Conservation (phyloP, 1,140 invertebrate species). For the Lethocerus indicus region DNA sequence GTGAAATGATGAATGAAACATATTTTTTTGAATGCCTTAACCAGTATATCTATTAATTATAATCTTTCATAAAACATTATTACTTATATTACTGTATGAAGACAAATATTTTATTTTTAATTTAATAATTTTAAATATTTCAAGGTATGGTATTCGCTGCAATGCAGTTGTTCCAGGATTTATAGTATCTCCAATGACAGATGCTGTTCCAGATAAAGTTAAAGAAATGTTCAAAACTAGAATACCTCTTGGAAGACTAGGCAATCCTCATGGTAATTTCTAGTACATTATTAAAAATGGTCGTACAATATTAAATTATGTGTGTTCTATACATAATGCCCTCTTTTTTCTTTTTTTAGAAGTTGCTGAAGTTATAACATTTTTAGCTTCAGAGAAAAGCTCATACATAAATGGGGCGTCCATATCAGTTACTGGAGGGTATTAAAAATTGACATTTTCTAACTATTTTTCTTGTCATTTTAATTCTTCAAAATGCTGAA, state of each 20-base stretch:
- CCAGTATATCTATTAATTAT: too few species aligned
- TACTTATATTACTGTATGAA: too few species aligned
- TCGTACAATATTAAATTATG: background rate
- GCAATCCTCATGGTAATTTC: constrained; percentile 46
- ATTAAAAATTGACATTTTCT: constrained; percentile 16
- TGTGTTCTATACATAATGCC: background rate
- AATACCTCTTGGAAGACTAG: constrained; percentile 53
- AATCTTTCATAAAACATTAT: too few species aligned
- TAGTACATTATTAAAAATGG: background rate
- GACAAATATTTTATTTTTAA: too few species aligned
- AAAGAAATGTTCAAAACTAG: constrained; percentile 38
- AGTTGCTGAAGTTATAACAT: constrained; percentile 69
- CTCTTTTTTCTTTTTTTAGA: constrained; percentile 34
- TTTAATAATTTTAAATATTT: constrained; percentile 20
- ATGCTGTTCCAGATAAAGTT: constrained; percentile 61
- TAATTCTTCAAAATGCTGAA: background rate
- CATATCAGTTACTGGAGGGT: constrained; percentile 65
- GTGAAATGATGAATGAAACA: too few species aligned
- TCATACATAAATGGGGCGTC: constrained; percentile 69
- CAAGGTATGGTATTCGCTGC: constrained; percentile 39
- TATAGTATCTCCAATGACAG: constrained; percentile 68
- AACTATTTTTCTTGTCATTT: background rate
- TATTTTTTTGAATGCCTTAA: too few species aligned
- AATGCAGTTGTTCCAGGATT: constrained; percentile 76
- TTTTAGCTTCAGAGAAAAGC: constrained; percentile 66